Evolutionary conservation across 2,888 invertebrate species (phyloP), one percentile per base, ranked within the genome.

Genomic region (Ectemnius lituratus): DNA sequence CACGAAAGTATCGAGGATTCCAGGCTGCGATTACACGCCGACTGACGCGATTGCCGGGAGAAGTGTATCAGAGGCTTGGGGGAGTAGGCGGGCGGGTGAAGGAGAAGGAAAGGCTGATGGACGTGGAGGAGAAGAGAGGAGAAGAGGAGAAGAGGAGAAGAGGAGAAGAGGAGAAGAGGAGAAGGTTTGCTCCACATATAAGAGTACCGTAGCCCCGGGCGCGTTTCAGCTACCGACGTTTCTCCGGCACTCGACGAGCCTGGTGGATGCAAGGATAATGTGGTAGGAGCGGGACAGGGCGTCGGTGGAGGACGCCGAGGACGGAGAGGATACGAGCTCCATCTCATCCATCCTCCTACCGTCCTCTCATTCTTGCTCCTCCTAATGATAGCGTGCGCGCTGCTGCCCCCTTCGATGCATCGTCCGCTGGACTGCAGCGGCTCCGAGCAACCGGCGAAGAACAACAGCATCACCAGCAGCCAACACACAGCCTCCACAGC

Each of bases 361-460:
- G 81, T 85, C 75, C 81, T 81, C 81, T 84, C 84, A 82, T 86
- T 86, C 86, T 84, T 82, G 84, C 83, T 78, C 82, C 84, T 83
- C 84, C 87, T 89, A 89, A 89, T 89, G 88, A 89, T 89, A 89
- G 89, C 88, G 88, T 88, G 84, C 86, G 80, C 76, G 78, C 72
- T 81, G 76, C 79, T 23, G 23, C 23, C 77, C 81, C 80, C 84
- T 79, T 83, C 82, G 86, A 82, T 82, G 81, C 82, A 76, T 70
- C 72, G 73, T 69, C 74, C 62, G 68, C 73, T 78, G 80, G 78
- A 23, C 23, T 70, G 69, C 74, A 69, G 75, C 70, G 73, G 58
- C 37, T 8, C 73, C n/a, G n/a, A 62, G n/a, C 75, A 73, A 57
- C 20, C 20, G 20, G 1, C 20, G 71, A 72, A 70, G 73, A 66